Evolutionary conservation across 1,140 invertebrate species (phyloP).

Genomic region (Drosophila rufa): DNA sequence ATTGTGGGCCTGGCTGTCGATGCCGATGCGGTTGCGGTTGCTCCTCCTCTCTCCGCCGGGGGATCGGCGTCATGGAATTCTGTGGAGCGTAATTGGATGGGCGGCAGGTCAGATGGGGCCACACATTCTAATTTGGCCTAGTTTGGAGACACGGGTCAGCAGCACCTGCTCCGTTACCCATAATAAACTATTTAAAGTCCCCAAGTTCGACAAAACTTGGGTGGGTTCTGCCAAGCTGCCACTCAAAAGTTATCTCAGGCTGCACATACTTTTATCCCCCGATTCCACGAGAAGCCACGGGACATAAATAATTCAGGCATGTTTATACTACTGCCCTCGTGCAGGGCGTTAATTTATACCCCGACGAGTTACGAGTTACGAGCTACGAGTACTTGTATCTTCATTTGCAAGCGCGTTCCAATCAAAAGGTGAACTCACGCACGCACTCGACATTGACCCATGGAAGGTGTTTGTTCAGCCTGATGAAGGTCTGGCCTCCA

Average conservation of each 20-base stretch:
- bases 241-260: conserved; percentile 14
- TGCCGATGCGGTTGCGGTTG: background rate
- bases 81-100: conserved; percentile 25
- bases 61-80: conserved; percentile 35
- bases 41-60: conserved; percentile 5
- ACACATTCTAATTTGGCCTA: conserved; percentile 55
- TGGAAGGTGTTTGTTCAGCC: conserved; percentile 20
- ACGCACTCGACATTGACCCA: conserved; percentile 45
- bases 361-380: conserved; percentile 23
- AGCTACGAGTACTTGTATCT: conserved; percentile 55
- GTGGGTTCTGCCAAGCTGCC: conserved; percentile 13
- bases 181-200: conserved; percentile 67
- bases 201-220: conserved; percentile 12
- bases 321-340: conserved; percentile 39
- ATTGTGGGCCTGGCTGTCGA: conserved; percentile 45
- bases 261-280: conserved; percentile 25
- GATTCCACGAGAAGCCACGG: conserved; percentile 7
- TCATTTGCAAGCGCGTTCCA: conserved; percentile 46
- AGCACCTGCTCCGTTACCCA: conserved; percentile 59
- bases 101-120: conserved; percentile 27
- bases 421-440: conserved; percentile 36
- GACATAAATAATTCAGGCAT: conserved; percentile 43
- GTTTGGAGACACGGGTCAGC: conserved; percentile 26
- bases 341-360: conserved; percentile 54
- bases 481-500: background rate